phyloP scores from a whole-genome alignment of 1,140 invertebrate species.

The Vanessa tameamea region DNA sequence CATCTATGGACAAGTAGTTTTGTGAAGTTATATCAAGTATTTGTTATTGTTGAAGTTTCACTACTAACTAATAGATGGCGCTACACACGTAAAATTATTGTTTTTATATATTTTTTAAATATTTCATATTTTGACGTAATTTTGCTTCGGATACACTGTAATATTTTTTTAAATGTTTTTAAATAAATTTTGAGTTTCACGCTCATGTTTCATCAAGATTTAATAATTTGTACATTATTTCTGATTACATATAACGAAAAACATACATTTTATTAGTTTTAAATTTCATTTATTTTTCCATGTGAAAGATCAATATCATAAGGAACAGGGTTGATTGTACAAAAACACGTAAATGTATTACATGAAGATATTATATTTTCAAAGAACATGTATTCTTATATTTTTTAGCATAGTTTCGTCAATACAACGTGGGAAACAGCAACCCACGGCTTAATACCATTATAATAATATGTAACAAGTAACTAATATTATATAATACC shows the following conservation, averaged over 20 bases:
- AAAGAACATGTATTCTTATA: constrained; percentile 78
- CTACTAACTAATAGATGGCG: constrained; percentile 17
- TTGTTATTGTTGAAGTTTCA: neutral
- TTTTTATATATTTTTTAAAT: too few species aligned
- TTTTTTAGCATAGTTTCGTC: constrained; percentile 70
- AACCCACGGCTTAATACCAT: constrained; percentile 40
- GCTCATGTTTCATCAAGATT: too few species aligned
- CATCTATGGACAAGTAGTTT: constrained; percentile 40
- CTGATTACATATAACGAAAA: too few species aligned
- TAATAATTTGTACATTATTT: too few species aligned
- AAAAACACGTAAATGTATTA: constrained; percentile 65
- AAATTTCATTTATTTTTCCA: neutral
- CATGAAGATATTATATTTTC: constrained; percentile 80
- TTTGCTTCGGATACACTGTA: too few species aligned
- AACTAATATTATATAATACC: constrained; percentile 75
- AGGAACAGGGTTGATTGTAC: constrained; percentile 21
- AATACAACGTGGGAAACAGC: constrained; percentile 75
- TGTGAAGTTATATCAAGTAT: neutral
- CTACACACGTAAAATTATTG: neutral
- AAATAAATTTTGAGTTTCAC: too few species aligned
- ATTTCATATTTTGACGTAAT: too few species aligned
- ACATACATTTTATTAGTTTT: neutral
- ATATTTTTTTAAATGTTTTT: too few species aligned
- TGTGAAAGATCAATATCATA: neutral
- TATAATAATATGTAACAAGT: constrained; percentile 74